phyloP scores from a whole-genome alignment of 2,888 invertebrate genomes.

The Exocentrus adspersus region DNA sequence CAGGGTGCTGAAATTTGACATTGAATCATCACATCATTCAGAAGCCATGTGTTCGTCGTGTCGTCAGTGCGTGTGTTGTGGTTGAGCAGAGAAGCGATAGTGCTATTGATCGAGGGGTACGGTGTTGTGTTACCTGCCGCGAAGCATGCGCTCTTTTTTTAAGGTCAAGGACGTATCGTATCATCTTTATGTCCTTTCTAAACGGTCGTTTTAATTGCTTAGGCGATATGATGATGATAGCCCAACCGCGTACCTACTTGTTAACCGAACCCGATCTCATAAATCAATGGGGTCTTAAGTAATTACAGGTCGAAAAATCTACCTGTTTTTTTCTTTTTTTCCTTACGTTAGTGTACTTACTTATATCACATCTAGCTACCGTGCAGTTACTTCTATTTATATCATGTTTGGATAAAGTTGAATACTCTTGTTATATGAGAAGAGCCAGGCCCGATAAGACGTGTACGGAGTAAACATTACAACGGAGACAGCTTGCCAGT shows the following conservation, averaged over 20 bases:
- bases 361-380: constrained; percentile 29
- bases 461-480: constrained; percentile 34
- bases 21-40: constrained; percentile 39
- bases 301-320: no score
- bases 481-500: constrained; percentile 26
- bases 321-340: no score
- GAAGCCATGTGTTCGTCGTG: constrained; percentile 39
- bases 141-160: constrained; percentile 28
- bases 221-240: constrained; percentile 15
- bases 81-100: constrained; percentile 34
- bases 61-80: constrained; percentile 34
- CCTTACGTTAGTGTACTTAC: no score
- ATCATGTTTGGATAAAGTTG: constrained; percentile 33
- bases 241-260: constrained; percentile 10
- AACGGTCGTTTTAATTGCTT: constrained; percentile 28
- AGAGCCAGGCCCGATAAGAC: constrained; percentile 38
- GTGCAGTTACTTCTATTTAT: constrained; percentile 37
- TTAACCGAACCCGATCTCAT: no score
- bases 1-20: constrained; percentile 42
- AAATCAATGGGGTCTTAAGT: no score
- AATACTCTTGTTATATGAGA: constrained; percentile 40
- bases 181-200: constrained; percentile 32
- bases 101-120: constrained; percentile 37
- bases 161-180: constrained; percentile 36
- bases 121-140: constrained; percentile 19